Conservation (phyloP, 2,113 vertebrate species). For the Rhinopomastus cyanomelas region DNA sequence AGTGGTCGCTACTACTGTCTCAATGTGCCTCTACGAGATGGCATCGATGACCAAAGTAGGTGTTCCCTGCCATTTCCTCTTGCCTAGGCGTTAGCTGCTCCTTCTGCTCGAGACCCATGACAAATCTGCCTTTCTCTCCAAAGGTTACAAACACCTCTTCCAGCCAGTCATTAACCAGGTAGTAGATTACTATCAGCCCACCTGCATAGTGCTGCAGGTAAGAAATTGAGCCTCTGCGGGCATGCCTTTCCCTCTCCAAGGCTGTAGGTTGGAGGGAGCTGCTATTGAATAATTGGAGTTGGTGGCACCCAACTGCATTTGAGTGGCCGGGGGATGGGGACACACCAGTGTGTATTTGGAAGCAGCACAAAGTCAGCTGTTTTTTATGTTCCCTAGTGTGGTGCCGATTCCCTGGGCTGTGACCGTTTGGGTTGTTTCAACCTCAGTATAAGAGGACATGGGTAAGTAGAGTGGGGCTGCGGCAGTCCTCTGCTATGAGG, state of each 20-base stretch:
- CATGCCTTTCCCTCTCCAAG: rapidly evolving
- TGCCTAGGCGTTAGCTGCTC: neutral
- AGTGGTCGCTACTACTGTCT: conserved; percentile 98
- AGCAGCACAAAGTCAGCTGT: neutral
- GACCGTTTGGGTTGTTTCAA: conserved; percentile 97
- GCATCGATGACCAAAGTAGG: conserved; percentile 95
- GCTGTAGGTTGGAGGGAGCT: neutral
- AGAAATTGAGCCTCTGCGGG: neutral
- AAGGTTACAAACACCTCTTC: conserved; percentile 97
- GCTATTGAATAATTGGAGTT: rapidly evolving
- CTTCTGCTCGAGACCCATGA: conserved; percentile 34
- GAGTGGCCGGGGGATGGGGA: neutral
- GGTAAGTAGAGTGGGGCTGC: conserved; percentile 79
- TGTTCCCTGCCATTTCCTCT: neutral
- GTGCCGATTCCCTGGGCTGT: conserved; percentile 95
- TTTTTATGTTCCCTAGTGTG: conserved; percentile 80
- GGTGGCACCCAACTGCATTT: no score
- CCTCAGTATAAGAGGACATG: conserved; percentile 97
- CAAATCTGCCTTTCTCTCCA: conserved; percentile 49
- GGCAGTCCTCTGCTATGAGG: neutral
- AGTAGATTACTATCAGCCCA: conserved; percentile 97
- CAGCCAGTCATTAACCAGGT: conserved; percentile 99
- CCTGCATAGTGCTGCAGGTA: conserved; percentile 98
- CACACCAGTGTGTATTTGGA: neutral
- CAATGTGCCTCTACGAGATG: conserved; percentile 94